Percentiles rank a stretch among this genome's conserved stretches.
Evolutionary conservation across 2,113 vertebrate genomes (phyloP).

Genomic region (Dasyurus viverrinus): DNA sequence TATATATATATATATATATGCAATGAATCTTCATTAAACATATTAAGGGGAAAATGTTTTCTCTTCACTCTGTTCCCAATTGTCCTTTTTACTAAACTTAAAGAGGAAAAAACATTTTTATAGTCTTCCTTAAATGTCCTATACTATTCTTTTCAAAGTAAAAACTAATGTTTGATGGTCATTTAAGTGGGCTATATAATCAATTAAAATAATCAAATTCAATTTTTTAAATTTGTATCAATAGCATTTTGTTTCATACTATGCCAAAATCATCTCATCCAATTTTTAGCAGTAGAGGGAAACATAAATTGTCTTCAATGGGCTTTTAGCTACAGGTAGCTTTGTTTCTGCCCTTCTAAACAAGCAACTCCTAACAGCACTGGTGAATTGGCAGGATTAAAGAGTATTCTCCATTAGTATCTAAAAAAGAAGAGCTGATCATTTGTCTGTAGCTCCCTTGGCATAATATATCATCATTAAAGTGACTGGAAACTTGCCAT

Average conservation of each 20-base stretch:
- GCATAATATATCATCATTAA: constrained; percentile 5
- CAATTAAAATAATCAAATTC: background rate
- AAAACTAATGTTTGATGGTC: background rate
- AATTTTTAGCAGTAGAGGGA: background rate
- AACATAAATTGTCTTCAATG: background rate
- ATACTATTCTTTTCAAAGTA: background rate
- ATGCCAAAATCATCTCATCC: background rate
- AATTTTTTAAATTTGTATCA: background rate
- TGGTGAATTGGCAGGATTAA: constrained; percentile 34
- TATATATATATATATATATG: background rate
- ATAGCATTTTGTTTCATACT: background rate
- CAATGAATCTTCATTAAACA: background rate
- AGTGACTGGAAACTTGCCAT: background rate
- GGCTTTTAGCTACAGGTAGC: background rate
- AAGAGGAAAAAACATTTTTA: background rate
- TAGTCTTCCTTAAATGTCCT: background rate
- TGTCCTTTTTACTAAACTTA: background rate
- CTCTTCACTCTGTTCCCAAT: background rate
- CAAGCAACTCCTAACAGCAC: background rate
- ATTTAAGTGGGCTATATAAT: background rate
- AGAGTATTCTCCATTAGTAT: constrained; percentile 10
- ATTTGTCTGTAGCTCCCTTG: constrained; percentile 24
- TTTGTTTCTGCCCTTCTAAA: background rate
- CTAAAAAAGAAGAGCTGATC: background rate
- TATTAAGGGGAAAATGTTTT: background rate